Evolutionary conservation across 2,888 invertebrate species (phyloP).

Genomic region (Dyspetes luteomarginatus): DNA sequence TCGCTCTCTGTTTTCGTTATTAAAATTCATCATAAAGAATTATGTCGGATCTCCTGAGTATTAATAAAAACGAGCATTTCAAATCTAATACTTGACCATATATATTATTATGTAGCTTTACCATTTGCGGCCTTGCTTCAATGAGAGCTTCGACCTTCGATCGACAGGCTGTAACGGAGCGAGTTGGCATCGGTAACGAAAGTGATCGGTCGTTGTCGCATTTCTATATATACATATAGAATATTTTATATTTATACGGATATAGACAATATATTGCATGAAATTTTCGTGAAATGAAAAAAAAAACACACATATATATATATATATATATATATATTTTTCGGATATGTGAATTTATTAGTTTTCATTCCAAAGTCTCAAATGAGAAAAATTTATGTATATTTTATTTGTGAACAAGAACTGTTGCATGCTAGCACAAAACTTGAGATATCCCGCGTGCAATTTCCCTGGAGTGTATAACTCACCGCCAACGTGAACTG

Average conservation of each 20-base stretch:
- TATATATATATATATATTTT: too few relatives aligned
- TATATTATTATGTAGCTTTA: conserved; percentile 1
- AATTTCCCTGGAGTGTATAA: conserved; percentile 14
- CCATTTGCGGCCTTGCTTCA: conserved; percentile 47
- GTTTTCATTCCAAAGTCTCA: too few relatives aligned
- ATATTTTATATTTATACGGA: background rate
- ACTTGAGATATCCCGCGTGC: conserved; percentile 12
- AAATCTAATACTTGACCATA: background rate
- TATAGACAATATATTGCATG: background rate
- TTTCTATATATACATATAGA: background rate
- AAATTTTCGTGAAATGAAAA: background rate
- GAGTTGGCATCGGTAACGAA: conserved; percentile 41
- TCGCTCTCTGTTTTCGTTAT: background rate
- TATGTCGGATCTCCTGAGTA: background rate
- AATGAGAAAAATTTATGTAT: too few relatives aligned
- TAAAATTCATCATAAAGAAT: conserved; percentile 20
- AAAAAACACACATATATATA: too few relatives aligned
- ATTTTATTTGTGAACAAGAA: too few relatives aligned
- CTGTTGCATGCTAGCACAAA: background rate
- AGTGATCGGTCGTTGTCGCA: conserved; percentile 45
- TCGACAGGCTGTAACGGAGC: conserved; percentile 41
- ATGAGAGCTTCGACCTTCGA: conserved; percentile 55
- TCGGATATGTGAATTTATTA: too few relatives aligned
- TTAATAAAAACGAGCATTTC: conserved; percentile 25
- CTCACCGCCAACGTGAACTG: conserved; percentile 30